A percentile compares a stretch with the other conserved stretches of the same genome.
Conservation (phyloP, 2,888 invertebrate genomes). For the Byasa hedistus region DNA sequence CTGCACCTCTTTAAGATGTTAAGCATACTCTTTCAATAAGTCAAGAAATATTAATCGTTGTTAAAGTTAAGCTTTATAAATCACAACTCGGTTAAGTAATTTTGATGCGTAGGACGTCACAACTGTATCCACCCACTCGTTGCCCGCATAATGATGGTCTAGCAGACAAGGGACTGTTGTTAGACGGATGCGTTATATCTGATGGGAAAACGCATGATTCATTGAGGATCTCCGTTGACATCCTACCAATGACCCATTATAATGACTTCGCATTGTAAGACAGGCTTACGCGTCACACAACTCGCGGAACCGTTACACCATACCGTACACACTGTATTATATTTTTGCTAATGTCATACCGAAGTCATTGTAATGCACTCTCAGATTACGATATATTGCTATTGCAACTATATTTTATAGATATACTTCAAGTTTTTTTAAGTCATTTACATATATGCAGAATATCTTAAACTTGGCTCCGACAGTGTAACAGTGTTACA, state of each 20-base stretch:
- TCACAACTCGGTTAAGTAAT: background rate
- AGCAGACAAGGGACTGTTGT: background rate
- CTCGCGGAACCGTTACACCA: conserved; percentile 36
- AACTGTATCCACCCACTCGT: conserved; percentile 12
- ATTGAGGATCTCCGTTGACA: conserved; percentile 51
- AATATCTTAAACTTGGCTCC: no score
- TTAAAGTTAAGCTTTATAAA: background rate
- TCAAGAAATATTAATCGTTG: background rate
- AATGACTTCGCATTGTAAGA: conserved; percentile 44
- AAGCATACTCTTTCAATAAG: no score
- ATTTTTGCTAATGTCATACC: conserved; percentile 23
- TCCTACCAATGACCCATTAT: conserved; percentile 75
- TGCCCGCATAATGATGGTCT: background rate
- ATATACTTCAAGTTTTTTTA: no score
- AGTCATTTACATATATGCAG: no score
- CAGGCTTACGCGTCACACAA: conserved; percentile 42
- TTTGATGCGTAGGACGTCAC: background rate
- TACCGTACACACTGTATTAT: conserved; percentile 43
- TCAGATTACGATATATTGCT: background rate
- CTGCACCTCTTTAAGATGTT: no score
- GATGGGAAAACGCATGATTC: conserved; percentile 41
- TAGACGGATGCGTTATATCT: conserved; percentile 12
- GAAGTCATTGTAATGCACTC: conserved; percentile 4
- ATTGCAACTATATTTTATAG: background rate
- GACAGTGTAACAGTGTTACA: no score